A percentile compares a stretch with the other conserved stretches of the same genome.
phyloP scores from a whole-genome alignment of 1,140 invertebrate genomes.

The Sarcophaga peregrina region DNA sequence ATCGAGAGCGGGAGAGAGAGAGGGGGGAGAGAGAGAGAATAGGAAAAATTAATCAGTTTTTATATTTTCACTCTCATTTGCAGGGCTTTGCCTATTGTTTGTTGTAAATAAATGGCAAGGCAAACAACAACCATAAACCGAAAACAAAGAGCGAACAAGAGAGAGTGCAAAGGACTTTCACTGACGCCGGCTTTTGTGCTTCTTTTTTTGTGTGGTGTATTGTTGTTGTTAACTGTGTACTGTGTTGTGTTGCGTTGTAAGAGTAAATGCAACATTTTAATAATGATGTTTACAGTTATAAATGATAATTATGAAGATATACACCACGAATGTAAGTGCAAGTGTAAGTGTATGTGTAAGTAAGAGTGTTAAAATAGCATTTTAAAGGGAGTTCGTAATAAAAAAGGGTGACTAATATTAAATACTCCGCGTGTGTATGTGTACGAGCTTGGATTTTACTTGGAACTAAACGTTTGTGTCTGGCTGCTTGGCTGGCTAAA shows the following conservation, averaged over 20 bases:
- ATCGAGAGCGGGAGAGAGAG: too few species aligned
- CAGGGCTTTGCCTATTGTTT: neutral
- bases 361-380: constrained; percentile 5
- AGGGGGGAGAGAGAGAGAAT: too few species aligned
- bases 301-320: neutral
- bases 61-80: neutral
- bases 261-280: neutral
- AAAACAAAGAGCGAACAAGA: neutral
- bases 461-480: constrained; percentile 8
- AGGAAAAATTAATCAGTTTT: neutral
- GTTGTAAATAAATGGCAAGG: neutral
- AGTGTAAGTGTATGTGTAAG: neutral
- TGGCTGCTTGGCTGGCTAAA: constrained; percentile 44
- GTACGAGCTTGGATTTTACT: constrained; percentile 17
- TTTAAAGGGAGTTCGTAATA: constrained; percentile 34
- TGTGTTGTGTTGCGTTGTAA: neutral
- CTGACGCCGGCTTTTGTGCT: constrained; percentile 46
- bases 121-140: too few species aligned
- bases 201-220: too few species aligned
- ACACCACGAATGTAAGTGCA: neutral
- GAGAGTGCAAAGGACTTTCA: constrained; percentile 62
- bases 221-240: too few species aligned
- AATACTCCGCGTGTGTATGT: constrained; percentile 48
- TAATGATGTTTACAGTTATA: neutral
- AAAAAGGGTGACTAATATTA: constrained; percentile 66